phyloP scores from a whole-genome alignment of 2,888 invertebrate genomes.

The Conops quadrifasciatus region DNA sequence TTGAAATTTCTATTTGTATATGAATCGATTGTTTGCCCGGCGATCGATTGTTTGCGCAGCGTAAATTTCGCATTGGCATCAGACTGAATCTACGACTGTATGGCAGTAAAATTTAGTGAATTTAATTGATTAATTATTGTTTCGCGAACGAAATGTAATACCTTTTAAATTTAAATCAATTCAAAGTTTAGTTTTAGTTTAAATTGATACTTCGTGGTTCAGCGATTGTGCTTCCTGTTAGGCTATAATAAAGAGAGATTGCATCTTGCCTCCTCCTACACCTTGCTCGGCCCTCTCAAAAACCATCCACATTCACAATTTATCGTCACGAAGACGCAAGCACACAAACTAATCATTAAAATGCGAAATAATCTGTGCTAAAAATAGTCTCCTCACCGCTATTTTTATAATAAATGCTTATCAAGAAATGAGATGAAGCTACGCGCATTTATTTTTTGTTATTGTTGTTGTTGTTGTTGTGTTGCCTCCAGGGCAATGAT shows the following conservation, averaged over 20 bases:
- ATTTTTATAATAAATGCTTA: conserved; percentile 30
- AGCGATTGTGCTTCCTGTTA: too few species aligned
- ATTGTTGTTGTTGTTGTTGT: not conserved
- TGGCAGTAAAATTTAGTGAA: not conserved
- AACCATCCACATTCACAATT: too few species aligned
- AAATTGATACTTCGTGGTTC: not conserved
- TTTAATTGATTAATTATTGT: conserved; percentile 1
- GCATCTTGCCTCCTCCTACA: not conserved
- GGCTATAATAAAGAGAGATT: not conserved
- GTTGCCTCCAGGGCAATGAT: conserved; percentile 21
- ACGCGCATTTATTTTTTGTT: too few species aligned
- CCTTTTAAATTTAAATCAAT: conserved; percentile 14
- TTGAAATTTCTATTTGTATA: conserved; percentile 2
- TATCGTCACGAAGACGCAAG: not conserved
- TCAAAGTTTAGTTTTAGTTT: too few species aligned
- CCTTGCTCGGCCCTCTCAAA: not conserved
- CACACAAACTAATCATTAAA: conserved; percentile 17
- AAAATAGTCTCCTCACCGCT: conserved; percentile 21
- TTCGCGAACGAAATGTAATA: not conserved
- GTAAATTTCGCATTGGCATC: too few species aligned
- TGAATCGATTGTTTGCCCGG: not conserved
- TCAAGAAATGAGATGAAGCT: conserved; percentile 15
- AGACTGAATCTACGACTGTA: too few species aligned
- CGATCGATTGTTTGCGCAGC: not conserved
- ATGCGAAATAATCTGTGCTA: conserved; percentile 30